Evolutionary conservation across 2,113 vertebrate genomes (phyloP), one percentile per base, ranked within the genome.

Genomic region (Indicator indicator): DNA sequence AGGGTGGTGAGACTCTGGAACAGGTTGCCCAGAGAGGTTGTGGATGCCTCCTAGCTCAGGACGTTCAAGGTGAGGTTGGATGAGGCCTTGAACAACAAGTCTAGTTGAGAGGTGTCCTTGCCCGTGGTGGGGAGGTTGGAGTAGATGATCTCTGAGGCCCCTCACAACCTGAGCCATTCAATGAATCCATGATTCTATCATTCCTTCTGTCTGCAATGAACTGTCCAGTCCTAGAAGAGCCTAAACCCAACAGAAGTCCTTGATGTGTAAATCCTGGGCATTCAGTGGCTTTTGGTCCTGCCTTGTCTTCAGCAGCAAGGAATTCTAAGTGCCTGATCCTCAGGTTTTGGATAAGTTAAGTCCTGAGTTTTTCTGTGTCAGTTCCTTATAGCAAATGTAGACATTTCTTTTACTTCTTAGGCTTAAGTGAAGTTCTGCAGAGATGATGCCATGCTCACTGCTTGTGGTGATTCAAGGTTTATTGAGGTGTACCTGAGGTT

Each of bases 381-480:
- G 20, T 11, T 75, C 12, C 16, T 60, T 38, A 46, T 9, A 68
- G 11, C 26, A 82, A 64, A 79, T 16, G 3, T 19, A 64, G 21
- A 84, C n/a, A 48, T 63, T 81, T 67, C 18, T 9, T 89, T 87
- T 72, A 69, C 14, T 87, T 33, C 60, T 69, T 32, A 54, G 42
- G 21, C 16, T 81, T 78, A 21, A 75, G 2, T 44, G 5, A 81
- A 81, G 36, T 74, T 59, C 27, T 0, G 1, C 18, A 68, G 11
- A 81, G 13, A 59, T 42, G 50, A 33, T 68, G 28, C 72, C n/a
- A 26, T 28, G 8, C 11, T 68, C 40, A 32, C 24, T 58, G 32
- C 15, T 17, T 60, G 3, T 52, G 6, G 21, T 52, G 32, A 59
- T 52, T 42, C 14, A 60, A 0, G 0, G 38, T 27, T 32, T 14